phyloP scores from a whole-genome alignment of 2,113 vertebrate genomes.

The Nannospalax galili region DNA sequence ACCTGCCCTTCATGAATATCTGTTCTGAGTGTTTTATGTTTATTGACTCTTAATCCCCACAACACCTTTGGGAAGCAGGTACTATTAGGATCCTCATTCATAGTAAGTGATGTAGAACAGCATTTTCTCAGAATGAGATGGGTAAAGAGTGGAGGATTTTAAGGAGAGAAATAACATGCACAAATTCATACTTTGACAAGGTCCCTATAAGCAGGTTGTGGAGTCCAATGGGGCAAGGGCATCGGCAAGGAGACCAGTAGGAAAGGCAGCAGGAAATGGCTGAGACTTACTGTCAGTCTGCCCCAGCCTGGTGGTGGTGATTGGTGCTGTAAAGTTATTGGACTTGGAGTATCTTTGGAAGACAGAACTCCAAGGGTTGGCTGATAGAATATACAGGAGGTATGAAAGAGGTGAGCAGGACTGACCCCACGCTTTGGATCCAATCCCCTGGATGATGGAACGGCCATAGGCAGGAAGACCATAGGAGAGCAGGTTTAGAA shows the following conservation, averaged over 20 bases:
- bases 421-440: not conserved
- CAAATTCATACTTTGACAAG: conserved; percentile 16
- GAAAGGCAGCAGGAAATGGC: too few species aligned
- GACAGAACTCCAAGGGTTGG: conserved; percentile 32
- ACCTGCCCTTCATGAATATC: not conserved
- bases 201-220: not conserved
- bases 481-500: not conserved
- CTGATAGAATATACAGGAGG: not conserved
- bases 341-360: conserved; percentile 17
- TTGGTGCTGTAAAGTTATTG: not conserved
- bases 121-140: not conserved
- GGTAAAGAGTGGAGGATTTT: not conserved
- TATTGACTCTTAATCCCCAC: not conserved
- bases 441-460: not conserved
- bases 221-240: too few species aligned
- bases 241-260: too few species aligned
- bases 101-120: not conserved
- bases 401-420: not conserved
- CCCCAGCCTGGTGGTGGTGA: not conserved
- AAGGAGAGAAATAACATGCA: not conserved
- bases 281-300: not conserved
- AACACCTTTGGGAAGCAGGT: not conserved
- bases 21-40: not conserved
- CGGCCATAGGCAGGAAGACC: not conserved
- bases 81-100: not conserved